Base-by-base conservation (phyloP, 2,797 vertebrate genomes). In the Molothrus ater region DNA sequence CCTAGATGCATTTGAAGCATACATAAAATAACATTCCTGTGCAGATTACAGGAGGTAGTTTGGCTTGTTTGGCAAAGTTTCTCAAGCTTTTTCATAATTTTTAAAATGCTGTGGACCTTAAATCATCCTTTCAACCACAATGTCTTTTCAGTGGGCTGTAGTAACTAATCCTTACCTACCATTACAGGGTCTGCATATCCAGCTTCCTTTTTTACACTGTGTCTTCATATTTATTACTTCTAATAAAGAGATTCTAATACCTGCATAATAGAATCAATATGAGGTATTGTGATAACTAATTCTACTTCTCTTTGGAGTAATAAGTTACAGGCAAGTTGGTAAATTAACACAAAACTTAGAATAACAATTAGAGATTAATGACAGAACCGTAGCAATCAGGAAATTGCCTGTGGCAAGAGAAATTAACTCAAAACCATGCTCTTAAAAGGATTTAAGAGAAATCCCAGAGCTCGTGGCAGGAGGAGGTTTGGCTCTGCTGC, bases 11-110 rank as follows among this genome's bases (percentile, higher is more conserved):
- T 71, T 38, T 80, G 73, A 78, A 57, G 54, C 76, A 71, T 47
- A 68, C 76, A 31, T 80, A 80, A 80, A 91, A 61, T 86, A 88
- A 65, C 92, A 90, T 92, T 92, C 86, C 94, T 76, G 63, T 68
- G 93, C 86, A 84, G 86, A 90, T 90, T 92, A 81, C 26, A 65
- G 68, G 45, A 69, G 42, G 84, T 17, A 84, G 78, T 88, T 92
- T 64, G 71, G 85, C 88, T 92, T 64, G 59, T 87, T 91, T 82
- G 74, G 56, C 81, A 85, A 87, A 94, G 56, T 68, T 84, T 92
- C 68, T 80, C 20, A 17, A 38, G 34, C 36, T 42, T 47, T 80
- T 88, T 31, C 71, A 92, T 93, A 2, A 54, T 51, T 9, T 2
- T 84, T 43, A 3, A 56, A 79, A 59, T 42, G 29, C 4, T 60